phyloP scores from a whole-genome alignment of 1,140 invertebrate species.

The Drosophila pseudoobscura region DNA sequence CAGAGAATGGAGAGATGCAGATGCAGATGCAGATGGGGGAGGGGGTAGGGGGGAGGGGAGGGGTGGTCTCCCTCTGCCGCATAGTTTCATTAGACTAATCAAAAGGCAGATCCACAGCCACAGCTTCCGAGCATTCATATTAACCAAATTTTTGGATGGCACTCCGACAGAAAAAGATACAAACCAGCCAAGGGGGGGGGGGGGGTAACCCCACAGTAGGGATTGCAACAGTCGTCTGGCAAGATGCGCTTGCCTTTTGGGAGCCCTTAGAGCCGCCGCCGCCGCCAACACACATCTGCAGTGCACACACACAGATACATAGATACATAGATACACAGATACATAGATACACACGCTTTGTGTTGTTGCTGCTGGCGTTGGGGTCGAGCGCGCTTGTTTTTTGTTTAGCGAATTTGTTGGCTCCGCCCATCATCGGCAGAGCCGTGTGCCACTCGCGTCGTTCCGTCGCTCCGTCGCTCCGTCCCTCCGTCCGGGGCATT shows the following conservation, averaged over 20 bases:
- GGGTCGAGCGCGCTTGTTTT: conserved; percentile 37
- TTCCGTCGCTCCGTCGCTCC: too few relatives aligned
- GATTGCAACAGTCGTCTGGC: conserved; percentile 40
- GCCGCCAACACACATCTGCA: conserved; percentile 48
- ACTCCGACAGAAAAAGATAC: conserved; percentile 15
- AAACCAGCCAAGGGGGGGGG: neutral
- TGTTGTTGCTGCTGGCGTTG: conserved; percentile 30
- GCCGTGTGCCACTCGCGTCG: conserved; percentile 43
- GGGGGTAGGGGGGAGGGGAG: neutral
- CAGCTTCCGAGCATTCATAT: conserved; percentile 47
- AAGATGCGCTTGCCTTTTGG: conserved; percentile 69
- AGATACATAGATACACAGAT: neutral
- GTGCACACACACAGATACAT: conserved; percentile 26
- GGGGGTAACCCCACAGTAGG: neutral
- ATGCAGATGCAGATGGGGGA: too few relatives aligned
- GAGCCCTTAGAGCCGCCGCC: conserved; percentile 55
- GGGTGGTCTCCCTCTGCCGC: conserved; percentile 23
- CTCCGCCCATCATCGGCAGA: conserved; percentile 78
- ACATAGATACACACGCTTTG: conserved; percentile 35
- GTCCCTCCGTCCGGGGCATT: conserved; percentile 45
- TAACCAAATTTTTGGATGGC: conserved; percentile 74
- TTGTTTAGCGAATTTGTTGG: conserved; percentile 79
- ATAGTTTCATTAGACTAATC: conserved; percentile 81
- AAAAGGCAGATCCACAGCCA: conserved; percentile 50
- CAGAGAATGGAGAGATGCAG: too few relatives aligned